These are phyloP conservation scores for Diabrotica balteata DNA, from an alignment of 2,888 invertebrate genomes.

Conservation along the genomic window DNA sequence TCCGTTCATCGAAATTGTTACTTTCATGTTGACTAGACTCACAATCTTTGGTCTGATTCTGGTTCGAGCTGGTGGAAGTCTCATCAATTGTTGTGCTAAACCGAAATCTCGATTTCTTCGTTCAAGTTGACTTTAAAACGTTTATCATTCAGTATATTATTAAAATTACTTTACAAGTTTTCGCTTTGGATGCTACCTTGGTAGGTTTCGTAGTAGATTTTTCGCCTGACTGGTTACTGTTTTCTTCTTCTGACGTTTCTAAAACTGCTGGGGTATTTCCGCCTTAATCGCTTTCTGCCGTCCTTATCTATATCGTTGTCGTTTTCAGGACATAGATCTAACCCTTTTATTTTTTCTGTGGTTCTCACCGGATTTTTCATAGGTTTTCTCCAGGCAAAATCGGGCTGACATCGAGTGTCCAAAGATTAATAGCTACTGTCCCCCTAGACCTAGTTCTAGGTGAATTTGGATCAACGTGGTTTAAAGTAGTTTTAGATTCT, in stretches of 20 bases:
- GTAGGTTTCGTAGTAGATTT: constrained; percentile 12
- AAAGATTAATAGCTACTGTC: constrained; percentile 82
- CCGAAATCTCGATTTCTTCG: constrained; percentile 20
- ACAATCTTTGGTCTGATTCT: constrained; percentile 8
- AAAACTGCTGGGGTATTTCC: constrained; percentile 19
- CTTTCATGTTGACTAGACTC: neutral
- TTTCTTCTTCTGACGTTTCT: constrained; percentile 20
- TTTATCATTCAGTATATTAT: constrained; percentile 50
- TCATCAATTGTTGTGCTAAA: constrained; percentile 1
- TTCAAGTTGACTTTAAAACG: constrained; percentile 40
- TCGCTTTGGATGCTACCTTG: constrained; percentile 37
- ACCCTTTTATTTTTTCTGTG: constrained; percentile 29
- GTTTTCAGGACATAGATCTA: constrained; percentile 37
- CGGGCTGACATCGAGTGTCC: constrained; percentile 78
- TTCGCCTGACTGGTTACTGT: constrained; percentile 4
- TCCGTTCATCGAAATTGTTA: neutral
- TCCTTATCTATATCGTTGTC: constrained; percentile 35
- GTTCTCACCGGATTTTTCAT: constrained; percentile 40
- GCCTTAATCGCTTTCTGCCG: constrained; percentile 22
- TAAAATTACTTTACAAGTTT: constrained; percentile 53
- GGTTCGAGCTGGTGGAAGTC: too few species aligned
- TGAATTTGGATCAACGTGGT: constrained; percentile 59
- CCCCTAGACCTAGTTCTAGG: constrained; percentile 82
- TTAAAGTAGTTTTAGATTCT: constrained; percentile 34
- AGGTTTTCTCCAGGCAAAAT: constrained; percentile 66